phyloP scores from a whole-genome alignment of 1,140 invertebrate species.

The Drosophila subobscura region DNA sequence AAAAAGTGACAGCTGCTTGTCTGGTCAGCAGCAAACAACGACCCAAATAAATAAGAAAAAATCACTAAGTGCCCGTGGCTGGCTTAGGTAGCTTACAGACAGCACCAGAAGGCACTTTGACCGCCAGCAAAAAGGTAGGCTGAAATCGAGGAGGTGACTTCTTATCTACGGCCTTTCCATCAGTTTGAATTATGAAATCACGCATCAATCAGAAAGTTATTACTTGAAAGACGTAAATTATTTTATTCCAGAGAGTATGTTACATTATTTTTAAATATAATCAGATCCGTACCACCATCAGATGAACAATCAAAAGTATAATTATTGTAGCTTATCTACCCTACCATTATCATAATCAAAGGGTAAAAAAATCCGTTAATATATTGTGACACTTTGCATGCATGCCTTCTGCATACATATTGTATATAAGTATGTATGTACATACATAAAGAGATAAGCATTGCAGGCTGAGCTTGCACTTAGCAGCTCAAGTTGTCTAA shows the following conservation, averaged over 20 bases:
- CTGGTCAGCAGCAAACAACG: slow-evolving; percentile 46
- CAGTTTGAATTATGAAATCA: slow-evolving; percentile 68
- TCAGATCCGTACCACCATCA: slow-evolving; percentile 61
- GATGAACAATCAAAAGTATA: slow-evolving; percentile 36
- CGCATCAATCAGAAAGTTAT: slow-evolving; percentile 33
- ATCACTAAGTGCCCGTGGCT: slow-evolving; percentile 60
- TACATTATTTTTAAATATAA: slow-evolving; percentile 56
- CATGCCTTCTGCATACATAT: no score
- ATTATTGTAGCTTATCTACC: no score
- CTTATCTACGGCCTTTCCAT: slow-evolving; percentile 21
- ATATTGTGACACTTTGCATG: no score
- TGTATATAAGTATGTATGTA: no score
- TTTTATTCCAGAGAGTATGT: slow-evolving; percentile 36
- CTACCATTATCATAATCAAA: no score
- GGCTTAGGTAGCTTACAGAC: slow-evolving; percentile 61
- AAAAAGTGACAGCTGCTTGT: slow-evolving; percentile 61
- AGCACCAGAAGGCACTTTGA: slow-evolving; percentile 53
- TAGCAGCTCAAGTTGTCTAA: no score
- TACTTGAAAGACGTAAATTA: slow-evolving; percentile 35
- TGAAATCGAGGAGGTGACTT: slow-evolving; percentile 53
- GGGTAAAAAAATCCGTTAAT: no score
- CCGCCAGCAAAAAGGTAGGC: slow-evolving; percentile 35
- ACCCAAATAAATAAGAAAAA: slow-evolving; percentile 25
- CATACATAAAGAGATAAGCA: no score
- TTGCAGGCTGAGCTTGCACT: no score